Base-by-base conservation (phyloP, 2,888 invertebrate species). In the Caenorhabditis angaria region DNA sequence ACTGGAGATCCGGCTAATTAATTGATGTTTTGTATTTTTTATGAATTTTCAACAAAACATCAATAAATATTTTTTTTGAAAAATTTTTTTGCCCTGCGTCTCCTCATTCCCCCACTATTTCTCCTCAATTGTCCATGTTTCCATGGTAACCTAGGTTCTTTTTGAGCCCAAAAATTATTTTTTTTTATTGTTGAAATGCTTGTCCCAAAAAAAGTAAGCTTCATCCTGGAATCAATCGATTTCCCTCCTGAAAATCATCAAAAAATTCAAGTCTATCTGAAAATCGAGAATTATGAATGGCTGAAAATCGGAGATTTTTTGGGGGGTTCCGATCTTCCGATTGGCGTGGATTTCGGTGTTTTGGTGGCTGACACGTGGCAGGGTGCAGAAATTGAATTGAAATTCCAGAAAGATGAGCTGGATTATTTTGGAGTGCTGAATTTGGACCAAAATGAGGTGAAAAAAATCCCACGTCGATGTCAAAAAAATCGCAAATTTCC, bases 1-100 rank as follows among this genome's bases (percentile, higher is more conserved):
- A 71, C 71, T 18, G 71, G 71, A 3, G 66, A 71, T 35, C 71
- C 71, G 51, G 55, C 71, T 41, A 72, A 69, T 53, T 65, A 29
- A 56, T 35, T 24, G 6, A 53, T 24, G 6, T 20, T 14, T 6
- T 24, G 5, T 25, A 14, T 53, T 25, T 53, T 53, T 53, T 24
- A n/a, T n/a, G n/a, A n/a, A n/a, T n/a, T n/a, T n/a, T n/a, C n/a
- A n/a, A n/a, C n/a, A n/a, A n/a, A n/a, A n/a, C n/a, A n/a, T n/a
- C n/a, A n/a, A n/a, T n/a, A n/a, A n/a, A n/a, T n/a, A n/a, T n/a
- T n/a, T n/a, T n/a, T n/a, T n/a, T n/a, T n/a, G n/a, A n/a, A n/a
- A n/a, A n/a, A n/a, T n/a, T n/a, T n/a, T n/a, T n/a, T n/a, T n/a
- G n/a, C n/a, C n/a, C n/a, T n/a, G n/a, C n/a, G n/a, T n/a, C n/a